Percentiles rank a stretch among this genome's conserved stretches.
Evolutionary conservation across 1,140 invertebrate genomes (phyloP).

Genomic region (Drosophila repleta): DNA sequence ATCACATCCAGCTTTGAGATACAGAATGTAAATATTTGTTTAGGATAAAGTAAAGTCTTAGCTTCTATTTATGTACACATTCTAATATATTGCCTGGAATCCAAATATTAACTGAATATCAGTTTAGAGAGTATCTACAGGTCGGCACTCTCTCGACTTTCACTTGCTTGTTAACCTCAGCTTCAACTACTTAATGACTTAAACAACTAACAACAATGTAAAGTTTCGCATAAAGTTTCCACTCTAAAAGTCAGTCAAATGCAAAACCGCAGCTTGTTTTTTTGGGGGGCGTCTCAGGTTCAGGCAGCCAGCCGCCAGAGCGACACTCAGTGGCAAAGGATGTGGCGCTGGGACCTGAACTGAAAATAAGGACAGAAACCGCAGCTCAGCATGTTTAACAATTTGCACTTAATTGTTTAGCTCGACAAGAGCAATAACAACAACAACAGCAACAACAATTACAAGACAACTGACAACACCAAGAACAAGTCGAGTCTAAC

Average conservation of each 20-base stretch:
- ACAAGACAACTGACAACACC: constrained; percentile 23
- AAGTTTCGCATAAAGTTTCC: constrained; percentile 3
- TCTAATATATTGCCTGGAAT: too few relatives aligned
- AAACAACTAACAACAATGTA: constrained; percentile 3
- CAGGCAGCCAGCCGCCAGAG: neutral
- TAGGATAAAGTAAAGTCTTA: too few relatives aligned
- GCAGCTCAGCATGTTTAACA: constrained; percentile 53
- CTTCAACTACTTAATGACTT: constrained; percentile 13
- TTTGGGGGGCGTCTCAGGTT: neutral
- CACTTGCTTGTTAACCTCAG: neutral
- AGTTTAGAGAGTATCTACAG: neutral
- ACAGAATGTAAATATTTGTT: too few relatives aligned
- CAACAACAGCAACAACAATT: constrained; percentile 29
- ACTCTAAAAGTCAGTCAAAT: constrained; percentile 21
- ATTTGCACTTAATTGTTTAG: constrained; percentile 58
- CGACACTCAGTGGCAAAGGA: neutral
- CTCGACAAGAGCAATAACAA: constrained; percentile 29
- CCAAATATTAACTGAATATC: too few relatives aligned
- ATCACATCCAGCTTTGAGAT: too few relatives aligned
- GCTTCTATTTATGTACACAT: too few relatives aligned
- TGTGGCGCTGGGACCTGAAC: constrained; percentile 1
- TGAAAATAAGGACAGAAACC: constrained; percentile 26
- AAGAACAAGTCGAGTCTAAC: constrained; percentile 14
- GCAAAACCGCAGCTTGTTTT: constrained; percentile 29
- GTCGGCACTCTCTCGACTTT: neutral